phyloP scores from a whole-genome alignment of 2,797 vertebrate species.

The Schizopygopsis pylzovi region DNA sequence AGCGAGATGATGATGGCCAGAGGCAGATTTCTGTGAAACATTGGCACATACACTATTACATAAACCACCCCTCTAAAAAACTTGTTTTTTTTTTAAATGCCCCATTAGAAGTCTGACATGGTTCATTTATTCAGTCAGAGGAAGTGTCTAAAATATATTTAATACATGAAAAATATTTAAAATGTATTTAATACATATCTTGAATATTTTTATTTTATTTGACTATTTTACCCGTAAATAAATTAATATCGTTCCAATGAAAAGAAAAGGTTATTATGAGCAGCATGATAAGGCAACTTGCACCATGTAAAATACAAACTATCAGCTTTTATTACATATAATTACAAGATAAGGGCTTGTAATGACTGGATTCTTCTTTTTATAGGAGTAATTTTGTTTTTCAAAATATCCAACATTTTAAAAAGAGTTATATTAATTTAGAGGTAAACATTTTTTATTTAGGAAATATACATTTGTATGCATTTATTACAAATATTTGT shows the following conservation, averaged over 20 bases:
- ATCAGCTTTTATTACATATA: background rate
- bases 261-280: no score
- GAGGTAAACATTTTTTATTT: background rate
- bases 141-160: background rate
- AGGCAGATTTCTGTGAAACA: slow-evolving; percentile 87
- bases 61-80: slow-evolving; percentile 3
- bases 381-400: background rate
- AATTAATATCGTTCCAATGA: no score
- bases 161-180: background rate
- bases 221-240: no score
- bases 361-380: background rate
- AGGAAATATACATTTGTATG: background rate
- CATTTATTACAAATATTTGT: background rate
- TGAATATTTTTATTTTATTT: no score
- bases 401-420: background rate
- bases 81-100: background rate
- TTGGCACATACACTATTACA: slow-evolving; percentile 40
- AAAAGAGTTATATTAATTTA: background rate
- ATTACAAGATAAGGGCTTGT: background rate
- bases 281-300: no score
- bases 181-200: no score
- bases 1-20: slow-evolving; percentile 97
- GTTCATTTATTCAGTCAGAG: background rate
- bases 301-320: no score
- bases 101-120: background rate